phyloP scores from a whole-genome alignment of 2,888 invertebrate genomes.

The Andrena flavipes region DNA sequence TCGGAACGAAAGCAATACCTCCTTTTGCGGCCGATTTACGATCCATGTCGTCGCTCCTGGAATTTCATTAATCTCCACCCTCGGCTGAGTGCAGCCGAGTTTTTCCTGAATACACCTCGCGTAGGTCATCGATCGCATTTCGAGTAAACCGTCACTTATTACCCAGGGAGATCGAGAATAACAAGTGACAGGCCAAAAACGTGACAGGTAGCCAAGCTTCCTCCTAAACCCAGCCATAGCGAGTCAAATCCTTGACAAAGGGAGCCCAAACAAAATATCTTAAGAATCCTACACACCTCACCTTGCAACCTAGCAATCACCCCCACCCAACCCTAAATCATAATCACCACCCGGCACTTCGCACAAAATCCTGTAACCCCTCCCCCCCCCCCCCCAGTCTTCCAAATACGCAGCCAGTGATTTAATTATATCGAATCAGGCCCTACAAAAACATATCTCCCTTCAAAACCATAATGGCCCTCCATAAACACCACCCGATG shows the following conservation, averaged over 20 bases:
- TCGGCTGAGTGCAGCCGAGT: background rate
- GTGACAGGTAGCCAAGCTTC: background rate
- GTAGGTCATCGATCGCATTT: background rate
- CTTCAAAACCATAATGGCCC: background rate
- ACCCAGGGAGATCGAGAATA: background rate
- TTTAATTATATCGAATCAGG: too few species aligned
- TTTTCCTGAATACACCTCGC: background rate
- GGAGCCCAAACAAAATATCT: too few species aligned
- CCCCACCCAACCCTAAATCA: too few species aligned
- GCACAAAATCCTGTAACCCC: too few species aligned
- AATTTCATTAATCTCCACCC: background rate
- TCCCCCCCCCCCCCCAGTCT: too few species aligned
- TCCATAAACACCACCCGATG: background rate
- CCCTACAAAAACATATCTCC: background rate
- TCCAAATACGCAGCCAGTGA: too few species aligned
- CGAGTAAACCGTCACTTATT: background rate
- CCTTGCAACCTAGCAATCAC: too few species aligned
- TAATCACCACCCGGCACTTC: too few species aligned
- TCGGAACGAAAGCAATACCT: background rate
- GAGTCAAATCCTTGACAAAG: too few species aligned
- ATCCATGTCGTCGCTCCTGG: background rate
- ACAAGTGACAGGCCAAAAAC: too few species aligned
- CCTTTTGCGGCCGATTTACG: constrained; percentile 5
- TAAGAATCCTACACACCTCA: too few species aligned
- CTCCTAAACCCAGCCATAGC: too few species aligned